Evolutionary conservation across 2,888 invertebrate genomes (phyloP).

Genomic region (Drosophila ezoana): DNA sequence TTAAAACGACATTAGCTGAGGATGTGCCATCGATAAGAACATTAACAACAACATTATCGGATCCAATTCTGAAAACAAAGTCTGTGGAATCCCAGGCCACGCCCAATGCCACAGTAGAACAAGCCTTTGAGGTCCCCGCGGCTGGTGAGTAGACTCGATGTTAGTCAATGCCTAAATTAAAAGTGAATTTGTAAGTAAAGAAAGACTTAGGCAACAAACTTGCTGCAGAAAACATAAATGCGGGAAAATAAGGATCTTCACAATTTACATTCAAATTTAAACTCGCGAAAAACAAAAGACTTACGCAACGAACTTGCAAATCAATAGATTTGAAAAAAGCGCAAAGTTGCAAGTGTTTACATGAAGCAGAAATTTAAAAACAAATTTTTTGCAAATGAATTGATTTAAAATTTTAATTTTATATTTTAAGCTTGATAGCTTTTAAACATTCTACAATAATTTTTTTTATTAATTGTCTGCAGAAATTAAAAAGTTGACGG

Average conservation of each 20-base stretch:
- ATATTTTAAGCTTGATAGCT: too few species aligned
- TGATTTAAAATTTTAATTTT: too few species aligned
- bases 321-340: neutral
- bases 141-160: slow-evolving; percentile 53
- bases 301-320: slow-evolving; percentile 34
- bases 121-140: slow-evolving; percentile 5
- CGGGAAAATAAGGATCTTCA: neutral
- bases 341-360: too few species aligned
- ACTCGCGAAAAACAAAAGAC: slow-evolving; percentile 11
- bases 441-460: too few species aligned
- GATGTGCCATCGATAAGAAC: slow-evolving; percentile 50
- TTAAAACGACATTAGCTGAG: slow-evolving; percentile 62
- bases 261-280: neutral
- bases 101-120: slow-evolving; percentile 47
- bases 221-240: neutral
- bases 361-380: too few species aligned
- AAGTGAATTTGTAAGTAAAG: slow-evolving; percentile 40
- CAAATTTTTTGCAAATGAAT: too few species aligned
- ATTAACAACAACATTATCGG: slow-evolving; percentile 37
- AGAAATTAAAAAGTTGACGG: too few species aligned
- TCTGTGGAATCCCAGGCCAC: slow-evolving; percentile 21
- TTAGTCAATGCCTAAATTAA: slow-evolving; percentile 10
- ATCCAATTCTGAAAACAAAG: slow-evolving; percentile 34
- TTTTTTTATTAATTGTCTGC: too few species aligned
- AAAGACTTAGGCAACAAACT: slow-evolving; percentile 65